Percentiles rank a stretch among this genome's conserved stretches.
These are phyloP conservation scores for Ctenosaura bakeri DNA, from an alignment of 2,797 vertebrate species.

Conservation along the genomic window DNA sequence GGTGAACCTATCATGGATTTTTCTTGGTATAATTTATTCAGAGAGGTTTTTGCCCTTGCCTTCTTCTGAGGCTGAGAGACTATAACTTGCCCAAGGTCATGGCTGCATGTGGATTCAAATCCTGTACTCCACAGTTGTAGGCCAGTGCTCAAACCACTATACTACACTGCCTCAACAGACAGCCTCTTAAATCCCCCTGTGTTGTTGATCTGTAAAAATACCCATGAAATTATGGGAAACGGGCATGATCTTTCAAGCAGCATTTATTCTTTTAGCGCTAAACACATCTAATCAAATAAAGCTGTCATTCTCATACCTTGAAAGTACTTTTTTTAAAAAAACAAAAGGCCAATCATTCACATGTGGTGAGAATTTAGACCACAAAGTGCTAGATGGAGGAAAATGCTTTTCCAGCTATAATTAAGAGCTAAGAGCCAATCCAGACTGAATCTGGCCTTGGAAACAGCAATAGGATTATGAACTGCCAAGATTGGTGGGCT, in stretches of 20 bases:
- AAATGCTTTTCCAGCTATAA: slow-evolving; percentile 11
- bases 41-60: no score
- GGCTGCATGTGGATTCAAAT: no score
- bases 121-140: no score
- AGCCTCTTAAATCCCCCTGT: background rate
- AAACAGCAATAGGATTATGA: background rate
- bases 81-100: no score
- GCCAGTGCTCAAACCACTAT: no score
- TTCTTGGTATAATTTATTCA: no score
- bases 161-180: no score
- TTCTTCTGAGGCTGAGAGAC: no score
- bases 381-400: background rate
- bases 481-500: background rate
- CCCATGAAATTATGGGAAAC: background rate
- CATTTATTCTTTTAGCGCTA: background rate
- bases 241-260: background rate
- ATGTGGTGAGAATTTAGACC: background rate
- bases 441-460: background rate
- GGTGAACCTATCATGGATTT: no score
- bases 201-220: background rate
- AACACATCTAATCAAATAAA: background rate
- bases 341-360: background rate
- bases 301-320: background rate
- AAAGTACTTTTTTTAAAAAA: background rate
- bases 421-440: slow-evolving; percentile 21